A percentile compares a stretch with the other conserved stretches of the same genome.
Evolutionary conservation across 2,888 invertebrate genomes (phyloP).

Genomic region (Apamea epomidion): DNA sequence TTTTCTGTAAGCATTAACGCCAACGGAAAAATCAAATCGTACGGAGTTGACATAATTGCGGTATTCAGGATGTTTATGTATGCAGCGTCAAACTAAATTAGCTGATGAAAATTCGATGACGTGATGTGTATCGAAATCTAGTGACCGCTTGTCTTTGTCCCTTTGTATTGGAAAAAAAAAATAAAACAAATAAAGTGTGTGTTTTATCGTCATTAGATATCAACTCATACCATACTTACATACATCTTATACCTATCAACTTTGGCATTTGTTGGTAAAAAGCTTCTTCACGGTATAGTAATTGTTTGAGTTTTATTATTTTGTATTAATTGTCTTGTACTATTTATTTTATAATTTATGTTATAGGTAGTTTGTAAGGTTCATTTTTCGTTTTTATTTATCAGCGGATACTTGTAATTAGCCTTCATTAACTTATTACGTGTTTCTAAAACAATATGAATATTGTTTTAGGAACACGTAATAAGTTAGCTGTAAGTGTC

Average conservation of each 20-base stretch:
- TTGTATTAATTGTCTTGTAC: too few species aligned
- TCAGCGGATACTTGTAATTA: background rate
- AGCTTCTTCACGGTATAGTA: background rate
- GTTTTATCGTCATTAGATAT: background rate
- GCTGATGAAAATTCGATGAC: background rate
- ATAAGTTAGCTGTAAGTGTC: too few species aligned
- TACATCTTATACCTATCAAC: too few species aligned
- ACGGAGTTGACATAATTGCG: too few species aligned
- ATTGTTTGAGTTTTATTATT: background rate
- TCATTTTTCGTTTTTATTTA: background rate
- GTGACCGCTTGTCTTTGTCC: background rate
- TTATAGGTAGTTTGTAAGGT: too few species aligned
- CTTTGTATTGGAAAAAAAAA: background rate
- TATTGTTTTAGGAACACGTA: background rate
- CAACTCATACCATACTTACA: too few species aligned
- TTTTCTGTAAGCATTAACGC: too few species aligned
- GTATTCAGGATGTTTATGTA: background rate
- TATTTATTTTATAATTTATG: too few species aligned
- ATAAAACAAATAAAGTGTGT: background rate
- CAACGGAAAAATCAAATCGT: too few species aligned
- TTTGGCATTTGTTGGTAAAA: background rate
- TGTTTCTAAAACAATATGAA: too few species aligned
- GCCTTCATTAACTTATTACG: too few species aligned
- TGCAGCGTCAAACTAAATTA: background rate
- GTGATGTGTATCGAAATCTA: background rate